A percentile compares a stretch with the other conserved stretches of the same genome.
Conservation (phyloP, 64 coral and sea anemone genomes). For the Pachyseris speciosa region DNA sequence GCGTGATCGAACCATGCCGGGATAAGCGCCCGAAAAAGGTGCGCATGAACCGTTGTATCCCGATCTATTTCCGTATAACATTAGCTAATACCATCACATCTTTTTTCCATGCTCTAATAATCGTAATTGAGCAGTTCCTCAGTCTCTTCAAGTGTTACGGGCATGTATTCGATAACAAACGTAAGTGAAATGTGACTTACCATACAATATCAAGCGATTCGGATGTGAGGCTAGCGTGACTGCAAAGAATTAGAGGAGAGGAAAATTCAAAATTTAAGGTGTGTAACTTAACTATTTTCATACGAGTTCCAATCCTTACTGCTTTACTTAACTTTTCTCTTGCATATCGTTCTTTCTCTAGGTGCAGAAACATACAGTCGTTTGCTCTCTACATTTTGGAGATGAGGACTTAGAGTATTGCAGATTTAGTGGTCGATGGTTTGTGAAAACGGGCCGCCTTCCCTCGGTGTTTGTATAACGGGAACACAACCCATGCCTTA, state of each 20-base stretch:
- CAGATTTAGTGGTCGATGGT: not conserved
- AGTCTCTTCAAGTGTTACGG: constrained; percentile 20
- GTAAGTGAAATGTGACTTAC: constrained; percentile 18
- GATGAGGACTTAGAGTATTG: constrained; percentile 12
- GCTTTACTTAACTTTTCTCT: not conserved
- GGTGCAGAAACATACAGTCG: constrained; percentile 19
- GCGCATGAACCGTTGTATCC: not conserved
- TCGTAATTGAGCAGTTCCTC: constrained; percentile 54
- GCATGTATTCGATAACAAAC: not conserved
- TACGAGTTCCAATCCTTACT: not conserved
- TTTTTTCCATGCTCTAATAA: not conserved
- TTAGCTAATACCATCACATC: not conserved
- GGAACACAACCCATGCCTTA: constrained; percentile 18
- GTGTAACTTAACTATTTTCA: not conserved
- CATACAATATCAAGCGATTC: constrained; percentile 9
- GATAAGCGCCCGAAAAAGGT: not conserved
- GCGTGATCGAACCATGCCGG: not conserved
- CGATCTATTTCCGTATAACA: not conserved
- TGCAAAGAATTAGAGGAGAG: constrained; percentile 33
- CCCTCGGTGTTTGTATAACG: not conserved
- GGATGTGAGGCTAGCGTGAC: not conserved
- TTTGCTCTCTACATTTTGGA: constrained; percentile 10
- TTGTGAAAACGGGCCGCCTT: not conserved
- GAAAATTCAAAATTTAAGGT: constrained; percentile 63
- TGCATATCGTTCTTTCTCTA: not conserved